Percentiles rank a stretch among this genome's conserved stretches.
These are phyloP conservation scores for Anseranas semipalmata DNA, from an alignment of 2,113 vertebrate genomes.

Conservation along the genomic window DNA sequence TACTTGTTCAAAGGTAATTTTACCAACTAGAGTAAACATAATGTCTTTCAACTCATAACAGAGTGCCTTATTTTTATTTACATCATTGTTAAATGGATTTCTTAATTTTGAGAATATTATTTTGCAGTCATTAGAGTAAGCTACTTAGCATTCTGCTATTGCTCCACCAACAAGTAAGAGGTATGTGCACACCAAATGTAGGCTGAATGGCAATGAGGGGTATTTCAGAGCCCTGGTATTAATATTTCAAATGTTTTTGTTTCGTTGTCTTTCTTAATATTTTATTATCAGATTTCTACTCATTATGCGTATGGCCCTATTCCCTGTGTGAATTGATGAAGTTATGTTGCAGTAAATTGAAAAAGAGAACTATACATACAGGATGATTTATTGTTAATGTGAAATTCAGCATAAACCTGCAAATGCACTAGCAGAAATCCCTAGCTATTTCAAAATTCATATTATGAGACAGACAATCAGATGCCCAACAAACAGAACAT, in stretches of 20 bases:
- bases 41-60: neutral
- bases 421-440: conserved; percentile 67
- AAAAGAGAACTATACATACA: conserved; percentile 70
- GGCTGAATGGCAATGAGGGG: conserved; percentile 42
- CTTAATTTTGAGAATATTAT: conserved; percentile 12
- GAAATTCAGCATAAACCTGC: conserved; percentile 70
- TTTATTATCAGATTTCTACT: conserved; percentile 72
- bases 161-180: neutral
- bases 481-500: conserved; percentile 71
- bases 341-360: conserved; percentile 66
- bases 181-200: neutral
- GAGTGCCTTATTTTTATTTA: conserved; percentile 12
- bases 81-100: neutral
- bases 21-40: neutral
- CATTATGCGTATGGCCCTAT: conserved; percentile 33
- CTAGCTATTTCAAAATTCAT: conserved; percentile 76
- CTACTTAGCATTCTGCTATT: neutral
- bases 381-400: conserved; percentile 73
- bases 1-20: neutral
- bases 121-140: neutral
- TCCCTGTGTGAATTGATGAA: conserved; percentile 54
- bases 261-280: conserved; percentile 73
- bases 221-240: conserved; percentile 53
- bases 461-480: conserved; percentile 75
- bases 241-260: conserved; percentile 72